These are phyloP conservation scores for Caenorhabditis uteleia DNA, from an alignment of 2,888 invertebrate species.

Conservation along the genomic window DNA sequence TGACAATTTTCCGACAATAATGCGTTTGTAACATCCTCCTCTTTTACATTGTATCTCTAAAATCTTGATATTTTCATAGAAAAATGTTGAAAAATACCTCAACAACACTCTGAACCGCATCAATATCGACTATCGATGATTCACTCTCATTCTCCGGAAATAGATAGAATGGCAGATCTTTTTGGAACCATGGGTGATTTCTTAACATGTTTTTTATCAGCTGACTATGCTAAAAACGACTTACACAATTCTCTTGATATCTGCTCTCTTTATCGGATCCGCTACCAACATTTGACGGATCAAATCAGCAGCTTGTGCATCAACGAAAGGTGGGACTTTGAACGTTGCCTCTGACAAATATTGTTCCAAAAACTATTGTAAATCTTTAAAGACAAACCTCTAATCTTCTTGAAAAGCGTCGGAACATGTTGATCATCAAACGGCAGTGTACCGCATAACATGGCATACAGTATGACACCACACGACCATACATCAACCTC, in stretches of 20 bases:
- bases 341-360: slow-evolving; percentile 84
- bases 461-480: slow-evolving; percentile 91
- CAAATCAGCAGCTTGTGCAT: slow-evolving; percentile 88
- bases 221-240: too few species aligned
- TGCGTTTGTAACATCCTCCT: slow-evolving; percentile 91
- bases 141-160: slow-evolving; percentile 94
- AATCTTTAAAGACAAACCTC: slow-evolving; percentile 74
- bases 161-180: slow-evolving; percentile 89
- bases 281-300: slow-evolving; percentile 92
- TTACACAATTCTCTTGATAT: slow-evolving; percentile 71
- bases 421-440: slow-evolving; percentile 99
- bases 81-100: slow-evolving; percentile 70
- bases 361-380: not conserved
- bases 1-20: slow-evolving; percentile 93
- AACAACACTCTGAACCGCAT: slow-evolving; percentile 87
- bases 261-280: slow-evolving; percentile 93
- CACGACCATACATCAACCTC: slow-evolving; percentile 99
- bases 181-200: slow-evolving; percentile 97
- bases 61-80: not conserved
- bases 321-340: slow-evolving; percentile 93
- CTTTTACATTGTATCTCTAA: slow-evolving; percentile 89
- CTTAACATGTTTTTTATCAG: slow-evolving; percentile 69
- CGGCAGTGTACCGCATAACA: slow-evolving; percentile 86
- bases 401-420: slow-evolving; percentile 93
- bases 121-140: slow-evolving; percentile 92